phyloP scores from a whole-genome alignment of 2,113 vertebrate species.

The Etheostoma cragini region DNA sequence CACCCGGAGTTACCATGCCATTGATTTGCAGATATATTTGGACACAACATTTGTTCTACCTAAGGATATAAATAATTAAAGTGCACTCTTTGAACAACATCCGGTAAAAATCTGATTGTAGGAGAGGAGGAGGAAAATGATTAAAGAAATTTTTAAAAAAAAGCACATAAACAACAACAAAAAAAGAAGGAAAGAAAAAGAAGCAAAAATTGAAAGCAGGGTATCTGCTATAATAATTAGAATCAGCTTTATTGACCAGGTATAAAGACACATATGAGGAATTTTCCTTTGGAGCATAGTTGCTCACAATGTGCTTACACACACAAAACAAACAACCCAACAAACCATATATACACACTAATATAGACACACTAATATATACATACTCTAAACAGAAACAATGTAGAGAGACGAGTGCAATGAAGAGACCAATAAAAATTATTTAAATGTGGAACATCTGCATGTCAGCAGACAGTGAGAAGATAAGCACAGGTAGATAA shows the following conservation, averaged over 20 bases:
- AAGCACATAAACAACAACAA: no score
- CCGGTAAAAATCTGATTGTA: background rate
- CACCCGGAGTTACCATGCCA: background rate
- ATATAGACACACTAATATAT: no score
- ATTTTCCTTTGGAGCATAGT: no score
- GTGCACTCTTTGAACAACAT: background rate
- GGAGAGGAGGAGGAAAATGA: background rate
- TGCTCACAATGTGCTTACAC: no score
- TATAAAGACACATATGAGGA: no score
- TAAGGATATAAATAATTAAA: background rate
- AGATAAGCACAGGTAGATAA: constrained; percentile 7
- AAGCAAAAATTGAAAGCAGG: background rate
- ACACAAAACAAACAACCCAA: no score
- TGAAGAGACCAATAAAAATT: no score
- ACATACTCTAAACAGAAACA: no score
- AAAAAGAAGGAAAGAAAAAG: background rate
- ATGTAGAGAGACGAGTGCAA: no score
- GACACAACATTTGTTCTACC: background rate
- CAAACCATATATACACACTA: no score
- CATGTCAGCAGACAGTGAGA: constrained; percentile 5
- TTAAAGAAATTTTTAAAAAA: background rate
- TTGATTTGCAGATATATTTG: background rate
- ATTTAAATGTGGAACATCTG: no score
- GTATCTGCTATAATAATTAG: background rate
- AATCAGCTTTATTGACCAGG: no score